Base-by-base conservation (phyloP, 2,797 vertebrate species). In the Falco concolor region DNA sequence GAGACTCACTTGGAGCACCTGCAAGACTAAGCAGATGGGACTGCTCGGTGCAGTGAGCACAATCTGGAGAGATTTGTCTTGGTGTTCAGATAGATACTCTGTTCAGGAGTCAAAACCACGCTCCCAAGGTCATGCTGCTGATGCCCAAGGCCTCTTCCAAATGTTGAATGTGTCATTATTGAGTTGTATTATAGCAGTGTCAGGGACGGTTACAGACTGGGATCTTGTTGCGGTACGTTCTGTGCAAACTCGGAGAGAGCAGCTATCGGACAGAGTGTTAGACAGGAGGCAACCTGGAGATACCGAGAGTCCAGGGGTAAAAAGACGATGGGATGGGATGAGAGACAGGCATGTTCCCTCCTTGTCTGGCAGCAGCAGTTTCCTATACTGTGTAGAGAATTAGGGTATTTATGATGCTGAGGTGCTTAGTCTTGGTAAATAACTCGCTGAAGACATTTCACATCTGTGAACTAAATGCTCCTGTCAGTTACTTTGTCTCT, bases 91-190 rank as follows among this genome's bases (percentile, higher is more conserved):
- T 83, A 36, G 80, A 13, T 38, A 7, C 72, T 24, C 42, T 3
- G 10, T 42, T 83, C 54, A 60, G 89, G 87, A 78, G 84, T 92
- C 87, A 72, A 47, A 79, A 9, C 69, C 57, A 4, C 1, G 6
- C 69, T 85, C 40, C 87, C 94, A 95, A 92, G 95, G 94, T 96
- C 94, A 49, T 27, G 81, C 81, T 65, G 59, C n/a, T 49, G 54
- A 38, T 6, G 68, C 81, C 87, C 60, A 23, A 15, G 70, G 67
- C 53, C 32, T 54, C 67, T 50, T 27, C 81, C 86, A 34, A 78
- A 38, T 68, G 84, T 36, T 24, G 44, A 53, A 75, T 42, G 81
- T 34, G 76, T 74, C 64, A 0, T 61, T 45, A 0, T 7, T 25
- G n/a, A 68, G 67, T 5, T 32, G 53, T 52, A 23, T 28, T 5